Evolutionary conservation across 2,888 invertebrate species (phyloP), one percentile per base, ranked within the genome.

Genomic region (Campoplex capitator): DNA sequence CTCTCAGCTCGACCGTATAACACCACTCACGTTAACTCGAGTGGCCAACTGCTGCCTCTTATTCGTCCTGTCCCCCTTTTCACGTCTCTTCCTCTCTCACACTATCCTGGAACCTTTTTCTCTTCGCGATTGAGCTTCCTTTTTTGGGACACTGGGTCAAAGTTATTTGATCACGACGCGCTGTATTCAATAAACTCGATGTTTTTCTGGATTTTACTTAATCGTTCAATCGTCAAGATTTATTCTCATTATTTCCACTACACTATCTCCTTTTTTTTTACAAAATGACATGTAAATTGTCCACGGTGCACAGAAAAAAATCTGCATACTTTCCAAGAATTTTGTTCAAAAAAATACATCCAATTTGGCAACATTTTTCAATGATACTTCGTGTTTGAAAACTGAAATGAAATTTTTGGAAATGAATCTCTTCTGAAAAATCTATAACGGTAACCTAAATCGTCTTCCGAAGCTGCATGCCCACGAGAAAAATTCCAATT

Each of bases 21-120:
- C 79, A 83, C 82, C 79, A 82, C 82, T 83, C 83, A 48, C 48
- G 79, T 67, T 73, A 76, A 74, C 71, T 62, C 75, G 67, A 79
- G 77, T 65, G 76, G 35, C 35, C 65, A 62, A 62, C 65, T 76
- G 65, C 76, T 48, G 23, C 62, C 18, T 32, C n/a, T 58, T 74
- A n/a, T 62, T 45, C 42, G 8, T 45, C 18, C 28, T 7, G 48
- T 42, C 18, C 32, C 32, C 45, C 32, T 76, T 45, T 28, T 18
- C 62, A 7, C 35, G 38, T 62, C 74, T 45, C 18, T 32, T 1
- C n/a, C 18, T 79, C 62, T 32, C 62, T 23, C 32, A 1, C n/a
- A 18, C 54, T 38, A 0, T 23, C 38, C 65, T 65, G 35, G 32
- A 9, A 35, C 65, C n/a, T 28, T 62, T 62, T 16, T 32, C 58